Base-by-base conservation (phyloP, 2,888 invertebrate genomes). In the Hirtodrosophila histrioides region DNA sequence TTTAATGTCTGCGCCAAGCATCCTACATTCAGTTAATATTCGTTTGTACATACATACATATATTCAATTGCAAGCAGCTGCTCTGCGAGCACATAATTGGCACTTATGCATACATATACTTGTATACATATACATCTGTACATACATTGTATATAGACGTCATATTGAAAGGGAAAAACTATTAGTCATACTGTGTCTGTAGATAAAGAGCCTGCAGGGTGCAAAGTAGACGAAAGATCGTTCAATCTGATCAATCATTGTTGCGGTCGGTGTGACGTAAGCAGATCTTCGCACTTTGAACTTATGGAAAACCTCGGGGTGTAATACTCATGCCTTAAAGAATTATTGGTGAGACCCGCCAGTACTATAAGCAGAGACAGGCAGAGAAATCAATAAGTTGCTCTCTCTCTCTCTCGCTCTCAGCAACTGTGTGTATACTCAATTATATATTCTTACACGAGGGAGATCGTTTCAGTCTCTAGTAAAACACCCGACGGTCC, bases 381-480 rank as follows among this genome's bases (percentile, higher is more conserved):
- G 12, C 44, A 56, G 60, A 64, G 41, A 11, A 35, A n/a, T 23
- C 4, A 36, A 58, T 39, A 12, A 57, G 35, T n/a, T 41, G 5
- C 31, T 35, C 36, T 27, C 44, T 41, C 24, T 33, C 9, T 31
- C 11, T 40, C 39, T 24, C 9, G 48, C 39, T 17, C 40, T 39
- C 41, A 17, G 17, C 17, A 17, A 17, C 12, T 35, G 11, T 31
- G 11, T n/a, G 17, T 40, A 27, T 44, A 31, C 9, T 31, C 8
- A 45, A 67, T 68, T 57, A 43, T 67, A 82, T 49, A 43, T 51
- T 55, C 40, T 41, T 27, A 54, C 50, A 45, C 58, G 51, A 48
- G 37, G 29, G 44, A 50, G 62, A 69, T 60, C 36, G 50, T 46
- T n/a, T 82, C 82, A 85, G 83, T 85, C 48, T 62, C 36, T 39